Conservation (phyloP, 2,113 vertebrate species). For the Petromus typicus region DNA sequence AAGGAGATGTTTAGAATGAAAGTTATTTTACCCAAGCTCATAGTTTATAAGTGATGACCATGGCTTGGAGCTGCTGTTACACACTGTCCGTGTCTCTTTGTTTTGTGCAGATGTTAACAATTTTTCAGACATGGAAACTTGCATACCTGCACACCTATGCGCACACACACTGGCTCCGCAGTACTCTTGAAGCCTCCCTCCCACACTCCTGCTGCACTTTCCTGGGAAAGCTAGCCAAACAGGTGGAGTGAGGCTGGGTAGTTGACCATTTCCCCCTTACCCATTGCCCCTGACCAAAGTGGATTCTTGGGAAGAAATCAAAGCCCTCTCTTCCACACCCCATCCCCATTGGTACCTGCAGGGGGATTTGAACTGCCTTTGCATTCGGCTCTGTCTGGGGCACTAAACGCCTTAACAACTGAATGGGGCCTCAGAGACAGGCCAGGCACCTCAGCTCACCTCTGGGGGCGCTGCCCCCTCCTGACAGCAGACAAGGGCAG, state of each 20-base stretch:
- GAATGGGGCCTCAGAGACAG: constrained; percentile 78
- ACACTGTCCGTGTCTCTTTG: not conserved
- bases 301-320: constrained; percentile 31
- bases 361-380: constrained; percentile 89
- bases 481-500: constrained; percentile 42
- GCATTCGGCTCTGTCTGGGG: constrained; percentile 70
- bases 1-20: not conserved
- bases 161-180: not conserved
- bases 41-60: not conserved
- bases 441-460: constrained; percentile 46
- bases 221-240: not conserved
- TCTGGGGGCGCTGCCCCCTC: constrained; percentile 5
- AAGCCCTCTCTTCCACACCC: constrained; percentile 60
- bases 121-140: not conserved
- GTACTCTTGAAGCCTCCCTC: not conserved
- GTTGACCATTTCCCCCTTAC: constrained; percentile 13
- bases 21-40: constrained; percentile 6
- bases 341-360: constrained; percentile 45
- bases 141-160: no score
- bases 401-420: constrained; percentile 86
- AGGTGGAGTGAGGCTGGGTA: not conserved
- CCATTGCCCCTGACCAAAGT: constrained; percentile 51
- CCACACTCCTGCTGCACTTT: not conserved
- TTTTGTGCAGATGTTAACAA: constrained; percentile 3
- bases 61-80: not conserved